phyloP scores from a whole-genome alignment of 2,888 invertebrate genomes.

The Zelleria hepariella region DNA sequence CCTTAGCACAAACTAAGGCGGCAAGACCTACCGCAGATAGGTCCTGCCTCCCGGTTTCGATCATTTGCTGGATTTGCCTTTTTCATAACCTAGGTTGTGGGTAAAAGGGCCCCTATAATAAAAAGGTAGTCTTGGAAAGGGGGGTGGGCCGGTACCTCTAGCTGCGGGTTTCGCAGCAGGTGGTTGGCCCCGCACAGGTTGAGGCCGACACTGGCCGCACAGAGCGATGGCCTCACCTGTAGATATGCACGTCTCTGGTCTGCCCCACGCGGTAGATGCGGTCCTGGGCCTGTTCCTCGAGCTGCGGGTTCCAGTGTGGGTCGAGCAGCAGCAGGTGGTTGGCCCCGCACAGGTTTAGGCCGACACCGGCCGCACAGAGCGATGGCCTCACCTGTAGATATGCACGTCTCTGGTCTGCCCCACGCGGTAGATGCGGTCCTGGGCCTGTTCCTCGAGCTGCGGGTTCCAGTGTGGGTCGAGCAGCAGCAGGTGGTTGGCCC shows the following conservation, averaged over 20 bases:
- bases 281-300: neutral
- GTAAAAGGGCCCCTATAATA: too few species aligned
- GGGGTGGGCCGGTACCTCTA: too few species aligned
- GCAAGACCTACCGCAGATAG: too few species aligned
- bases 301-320: constrained; percentile 76
- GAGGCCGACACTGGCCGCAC: constrained; percentile 96
- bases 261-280: neutral
- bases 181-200: constrained; percentile 95
- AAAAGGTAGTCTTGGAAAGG: too few species aligned
- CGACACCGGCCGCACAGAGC: constrained; percentile 94
- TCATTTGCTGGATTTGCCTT: too few species aligned
- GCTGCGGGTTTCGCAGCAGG: constrained; percentile 68
- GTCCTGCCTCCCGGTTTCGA: too few species aligned
- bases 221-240: too few species aligned
- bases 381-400: constrained; percentile 88
- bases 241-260: neutral
- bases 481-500: constrained; percentile 91
- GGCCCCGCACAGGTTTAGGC: constrained; percentile 93
- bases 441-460: constrained; percentile 94
- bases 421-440: constrained; percentile 93
- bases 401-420: constrained; percentile 87
- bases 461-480: constrained; percentile 98
- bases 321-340: constrained; percentile 94
- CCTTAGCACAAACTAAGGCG: too few species aligned
- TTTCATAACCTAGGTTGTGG: too few species aligned